Evolutionary conservation across 2,113 vertebrate species (phyloP), one percentile per base, ranked within the genome.

Genomic region (Columbina picui): DNA sequence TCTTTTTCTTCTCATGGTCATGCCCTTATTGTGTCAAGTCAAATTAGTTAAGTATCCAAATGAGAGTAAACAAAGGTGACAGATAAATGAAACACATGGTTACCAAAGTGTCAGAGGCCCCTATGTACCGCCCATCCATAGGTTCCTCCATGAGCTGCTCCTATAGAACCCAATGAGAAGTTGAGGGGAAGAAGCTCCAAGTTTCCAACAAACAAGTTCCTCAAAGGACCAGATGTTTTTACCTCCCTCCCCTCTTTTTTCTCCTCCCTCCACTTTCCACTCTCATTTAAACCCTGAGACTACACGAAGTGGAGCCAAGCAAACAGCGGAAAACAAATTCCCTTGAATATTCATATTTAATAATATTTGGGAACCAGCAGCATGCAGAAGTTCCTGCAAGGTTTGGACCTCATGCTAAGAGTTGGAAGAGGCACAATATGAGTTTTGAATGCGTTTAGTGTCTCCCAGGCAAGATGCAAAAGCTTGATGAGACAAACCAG

Each of bases 11-110:
- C 95, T 98, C 90, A 77, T 97, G 95, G 96, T 84, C 92, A 67
- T 98, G 97, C 80, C 97, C 98, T 98, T 98, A 98, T 98, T 98
- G 97, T 98, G 98, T 98, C 98, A 98, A 96, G 90, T 95, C 93
- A 94, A 90, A 98, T 98, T 98, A 98, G 97, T 96, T 94, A 97
- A 96, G 91, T 92, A 95, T 79, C 97, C 91, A 98, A 97, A 96
- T 96, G 73, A 82, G 89, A 96, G 92, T 98, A 98, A 98, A 98
- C 96, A 97, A 96, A 98, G 96, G 96, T 96, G 98, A 98, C 98
- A 98, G 95, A 97, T 91, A 98, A 97, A 96, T 96, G 95, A 98
- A 98, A 96, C 87, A 71, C 94, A 74, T 74, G 84, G 81, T 32
- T 90, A 81, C 77, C 38, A 21, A 93, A 94, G 91, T 95, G 93